Base-by-base conservation (phyloP, 2,888 invertebrate genomes). In the Cantharis flavilabris region DNA sequence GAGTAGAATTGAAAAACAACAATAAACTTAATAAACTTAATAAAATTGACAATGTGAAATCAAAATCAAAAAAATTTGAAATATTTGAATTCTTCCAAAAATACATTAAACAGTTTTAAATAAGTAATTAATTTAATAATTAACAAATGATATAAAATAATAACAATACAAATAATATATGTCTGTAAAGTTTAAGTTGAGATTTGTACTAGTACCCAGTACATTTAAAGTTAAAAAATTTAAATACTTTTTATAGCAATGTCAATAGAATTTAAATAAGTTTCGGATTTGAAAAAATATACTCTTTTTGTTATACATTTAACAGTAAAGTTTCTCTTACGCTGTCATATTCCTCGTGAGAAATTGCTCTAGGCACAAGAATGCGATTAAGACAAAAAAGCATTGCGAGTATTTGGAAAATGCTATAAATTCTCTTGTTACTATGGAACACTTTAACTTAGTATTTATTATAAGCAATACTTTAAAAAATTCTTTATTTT, bases 341-440 rank as follows among this genome's bases (percentile, higher is more conserved):
- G 23, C 65, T 67, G 65, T 67, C 65, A 67, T 67, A 67, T 67
- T 67, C 26, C 23, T 23, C 20, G 26, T 67, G 65, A 67, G 65
- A 67, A 67, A 67, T 67, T 67, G 65, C 26, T 67, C 20, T 67
- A 67, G 65, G 65, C 65, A 26, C 23, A 67, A 67, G 65, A 67
- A 67, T 67, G 65, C 65, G 65, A 67, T 67, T 67, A 67, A 67
- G 65, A 67, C 65, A 67, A 67, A 26, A 67, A 67, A 67, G 65
- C 65, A 67, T 67, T 67, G 65, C 65, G 65, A 67, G 65, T 67
- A 67, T 67, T 67, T 67, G 65, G 23, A 26, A 67, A 67, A 67
- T 67, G 65, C 65, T 67, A 67, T 67, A 67, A 67, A 67, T 67
- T 67, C 26, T 67, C 65, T 67, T 67, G 65, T 67, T 67, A 67